Base-by-base conservation (phyloP, 2,113 vertebrate species). In the Alosa alosa region DNA sequence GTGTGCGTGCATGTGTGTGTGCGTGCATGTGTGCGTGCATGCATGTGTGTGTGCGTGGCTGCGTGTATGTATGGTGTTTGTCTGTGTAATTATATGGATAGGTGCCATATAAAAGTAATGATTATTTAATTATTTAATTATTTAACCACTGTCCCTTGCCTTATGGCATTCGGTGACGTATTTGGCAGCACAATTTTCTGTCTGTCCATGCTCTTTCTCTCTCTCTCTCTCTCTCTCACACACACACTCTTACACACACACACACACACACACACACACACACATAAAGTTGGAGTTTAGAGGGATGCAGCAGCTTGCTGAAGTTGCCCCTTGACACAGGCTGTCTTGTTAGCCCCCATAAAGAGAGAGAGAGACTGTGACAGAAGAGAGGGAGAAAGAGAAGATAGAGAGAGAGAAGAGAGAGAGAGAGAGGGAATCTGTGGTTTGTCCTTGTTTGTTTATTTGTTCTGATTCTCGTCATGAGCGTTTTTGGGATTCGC, bases 391-490 rank as follows among this genome's bases (percentile, higher is more conserved):
- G 8, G 60, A 64, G 20, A 7, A 3, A 64, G 60, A 64, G 22
- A 8, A 25, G 60, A 64, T 10, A 72, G 64, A 36, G 64, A 25
- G n/a, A 72, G 8, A 9, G 64, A 72, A 31, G n/a, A 9, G 9
- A 49, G 47, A 2, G 55, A n/a, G 47, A 78, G 36, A 75, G 64
- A 20, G 22, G 2, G 8, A 49, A 36, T 81, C 8, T 46, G 78
- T 44, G 49, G 82, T 86, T 45, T 55, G 64, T 60, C 20, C 44
- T 39, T 55, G 87, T 6, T 82, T 78, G 68, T 36, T 81, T 18
- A 36, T 18, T 87, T 49, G 46, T 75, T 31, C 31, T 78, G 72
- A 15, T 78, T 78, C 72, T 39, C 15, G 72, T 78, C 72, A 78
- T 81, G 47, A 72, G 60, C 15, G n/a, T 55, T 84, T 84, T 55